phyloP scores from a whole-genome alignment of 30 jellyfish, hydroid and myxozoan genomes.

The Sanderia malayensis region DNA sequence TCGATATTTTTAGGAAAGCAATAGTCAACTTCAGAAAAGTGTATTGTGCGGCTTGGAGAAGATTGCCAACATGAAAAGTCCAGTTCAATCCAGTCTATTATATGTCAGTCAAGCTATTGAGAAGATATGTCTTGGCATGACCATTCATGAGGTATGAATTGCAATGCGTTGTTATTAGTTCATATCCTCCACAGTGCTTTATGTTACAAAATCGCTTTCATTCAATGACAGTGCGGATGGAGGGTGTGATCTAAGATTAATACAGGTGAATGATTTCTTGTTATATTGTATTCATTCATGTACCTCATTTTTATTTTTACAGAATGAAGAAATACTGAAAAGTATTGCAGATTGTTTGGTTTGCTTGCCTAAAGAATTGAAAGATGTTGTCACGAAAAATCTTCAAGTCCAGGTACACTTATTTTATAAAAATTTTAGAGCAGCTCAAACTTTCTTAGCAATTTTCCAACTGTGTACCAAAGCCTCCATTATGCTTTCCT shows the following conservation, averaged over 20 bases:
- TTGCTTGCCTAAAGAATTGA: conserved; percentile 35
- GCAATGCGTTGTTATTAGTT: not conserved
- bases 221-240: not conserved
- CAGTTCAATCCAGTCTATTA: conserved; percentile 40
- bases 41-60: conserved; percentile 18
- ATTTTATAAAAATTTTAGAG: too few species aligned
- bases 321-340: conserved; percentile 21
- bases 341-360: conserved; percentile 18
- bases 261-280: not conserved
- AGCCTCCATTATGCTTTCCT: not conserved
- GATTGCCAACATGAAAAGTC: conserved; percentile 15
- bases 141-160: not conserved
- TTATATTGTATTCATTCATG: not conserved
- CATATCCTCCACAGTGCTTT: not conserved
- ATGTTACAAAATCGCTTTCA: not conserved
- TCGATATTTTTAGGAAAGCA: not conserved
- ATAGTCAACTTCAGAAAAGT: not conserved
- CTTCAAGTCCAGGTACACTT: conserved; percentile 31
- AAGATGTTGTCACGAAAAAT: not conserved
- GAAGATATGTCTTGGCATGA: conserved; percentile 2
- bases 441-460: too few species aligned
- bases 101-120: conserved; percentile 10
- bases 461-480: not conserved
- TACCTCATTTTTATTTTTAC: too few species aligned
- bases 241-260: not conserved